Evolutionary conservation across 2,113 vertebrate genomes (phyloP).

Genomic region (Varanus salvator): DNA sequence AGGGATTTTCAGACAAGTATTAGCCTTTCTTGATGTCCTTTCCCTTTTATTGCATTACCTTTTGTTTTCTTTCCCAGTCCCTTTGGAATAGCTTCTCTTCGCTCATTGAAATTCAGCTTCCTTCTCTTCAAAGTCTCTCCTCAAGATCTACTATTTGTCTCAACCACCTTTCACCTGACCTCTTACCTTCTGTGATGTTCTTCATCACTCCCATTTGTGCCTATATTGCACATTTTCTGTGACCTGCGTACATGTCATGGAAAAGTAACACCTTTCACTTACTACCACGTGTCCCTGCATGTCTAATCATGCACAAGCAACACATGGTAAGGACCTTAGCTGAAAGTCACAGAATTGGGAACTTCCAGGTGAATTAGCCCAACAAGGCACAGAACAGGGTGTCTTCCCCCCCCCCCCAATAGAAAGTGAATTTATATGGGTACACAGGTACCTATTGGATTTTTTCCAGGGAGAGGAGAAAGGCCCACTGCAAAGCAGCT

Average conservation of each 20-base stretch:
- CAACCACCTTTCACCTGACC: background rate
- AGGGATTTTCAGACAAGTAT: background rate
- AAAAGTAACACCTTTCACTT: background rate
- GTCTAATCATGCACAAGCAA: background rate
- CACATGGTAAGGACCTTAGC: background rate
- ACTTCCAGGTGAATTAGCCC: background rate
- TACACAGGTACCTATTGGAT: too few species aligned
- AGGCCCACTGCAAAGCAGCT: too few species aligned
- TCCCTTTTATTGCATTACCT: background rate
- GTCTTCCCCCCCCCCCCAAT: background rate
- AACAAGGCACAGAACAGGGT: background rate
- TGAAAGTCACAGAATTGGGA: background rate
- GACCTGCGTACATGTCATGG: background rate
- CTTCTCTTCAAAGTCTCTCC: background rate
- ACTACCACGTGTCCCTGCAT: background rate
- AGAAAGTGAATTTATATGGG: background rate
- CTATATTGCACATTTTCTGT: background rate
- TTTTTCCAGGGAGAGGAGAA: too few species aligned
- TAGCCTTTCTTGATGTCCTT: background rate
- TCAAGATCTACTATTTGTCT: background rate
- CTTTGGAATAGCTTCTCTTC: background rate
- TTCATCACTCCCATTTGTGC: too few species aligned
- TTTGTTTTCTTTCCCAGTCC: background rate
- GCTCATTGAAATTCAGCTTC: background rate
- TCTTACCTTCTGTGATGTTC: background rate